Evolutionary conservation across 2,113 vertebrate genomes (phyloP).

Genomic region (Oreochromis aureus): DNA sequence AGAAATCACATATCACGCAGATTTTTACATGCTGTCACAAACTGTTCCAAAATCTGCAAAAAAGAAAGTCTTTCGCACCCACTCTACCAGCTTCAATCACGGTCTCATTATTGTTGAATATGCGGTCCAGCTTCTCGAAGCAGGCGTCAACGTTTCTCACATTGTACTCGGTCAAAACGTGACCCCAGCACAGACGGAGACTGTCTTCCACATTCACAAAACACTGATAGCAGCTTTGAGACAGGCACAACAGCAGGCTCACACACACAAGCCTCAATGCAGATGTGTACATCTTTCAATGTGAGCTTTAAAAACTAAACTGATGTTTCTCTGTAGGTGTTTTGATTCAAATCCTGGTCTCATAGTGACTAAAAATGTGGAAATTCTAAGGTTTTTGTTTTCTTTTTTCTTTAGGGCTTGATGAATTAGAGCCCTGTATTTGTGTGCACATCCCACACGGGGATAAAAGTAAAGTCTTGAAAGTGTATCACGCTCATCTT

Average conservation of each 20-base stretch:
- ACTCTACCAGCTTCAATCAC: constrained; percentile 66
- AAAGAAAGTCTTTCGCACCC: constrained; percentile 43
- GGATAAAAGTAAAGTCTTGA: background rate
- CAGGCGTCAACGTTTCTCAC: constrained; percentile 54
- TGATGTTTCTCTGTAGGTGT: background rate
- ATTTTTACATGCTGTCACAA: background rate
- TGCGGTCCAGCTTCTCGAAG: constrained; percentile 38
- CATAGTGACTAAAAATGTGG: background rate
- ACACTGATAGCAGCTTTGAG: constrained; percentile 59
- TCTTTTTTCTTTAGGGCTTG: background rate
- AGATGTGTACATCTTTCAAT: constrained; percentile 33
- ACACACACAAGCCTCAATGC: constrained; percentile 18
- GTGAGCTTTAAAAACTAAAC: background rate
- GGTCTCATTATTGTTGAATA: constrained; percentile 51
- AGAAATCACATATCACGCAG: background rate
- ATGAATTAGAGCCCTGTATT: background rate
- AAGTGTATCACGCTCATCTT: background rate
- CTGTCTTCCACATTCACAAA: constrained; percentile 28
- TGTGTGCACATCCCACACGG: background rate
- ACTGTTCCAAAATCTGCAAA: background rate
- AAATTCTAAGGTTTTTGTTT: background rate
- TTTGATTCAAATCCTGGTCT: constrained; percentile 26
- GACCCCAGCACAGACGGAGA: constrained; percentile 47
- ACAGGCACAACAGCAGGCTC: background rate
- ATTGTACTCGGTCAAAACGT: constrained; percentile 17